Conservation (phyloP, 2,113 vertebrate species). For the Anhinga anhinga region DNA sequence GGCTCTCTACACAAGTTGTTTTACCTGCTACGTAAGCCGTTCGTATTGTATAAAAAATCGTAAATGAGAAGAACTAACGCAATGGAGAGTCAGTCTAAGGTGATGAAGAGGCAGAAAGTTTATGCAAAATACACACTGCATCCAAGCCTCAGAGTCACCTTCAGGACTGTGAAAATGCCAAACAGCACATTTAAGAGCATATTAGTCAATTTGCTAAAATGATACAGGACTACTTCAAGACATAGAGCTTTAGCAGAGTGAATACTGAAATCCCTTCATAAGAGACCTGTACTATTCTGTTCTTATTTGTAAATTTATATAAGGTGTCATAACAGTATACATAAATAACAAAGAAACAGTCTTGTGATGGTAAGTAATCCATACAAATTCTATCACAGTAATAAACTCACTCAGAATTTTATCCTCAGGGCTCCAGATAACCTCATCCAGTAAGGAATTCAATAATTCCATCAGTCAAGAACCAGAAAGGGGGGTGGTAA, state of each 20-base stretch:
- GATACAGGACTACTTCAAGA: neutral
- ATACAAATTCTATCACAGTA: slow-evolving; percentile 63
- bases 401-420: slow-evolving; percentile 33
- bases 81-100: neutral
- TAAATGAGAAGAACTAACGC: neutral
- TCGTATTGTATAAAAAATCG: neutral
- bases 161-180: neutral
- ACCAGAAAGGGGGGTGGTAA: neutral
- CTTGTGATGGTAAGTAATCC: slow-evolving; percentile 50
- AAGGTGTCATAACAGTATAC: neutral
- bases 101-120: neutral
- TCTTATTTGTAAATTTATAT: slow-evolving; percentile 56
- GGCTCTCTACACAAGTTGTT: neutral
- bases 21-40: neutral
- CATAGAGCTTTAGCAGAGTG: neutral
- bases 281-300: neutral
- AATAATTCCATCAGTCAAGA: slow-evolving; percentile 25
- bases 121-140: neutral
- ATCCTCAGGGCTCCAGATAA: slow-evolving; percentile 15
- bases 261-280: slow-evolving; percentile 1
- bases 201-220: neutral
- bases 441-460: neutral
- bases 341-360: slow-evolving; percentile 64
- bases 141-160: neutral
- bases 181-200: neutral